Conservation (phyloP, 2,797 vertebrate genomes). For the Prunella strophiata region DNA sequence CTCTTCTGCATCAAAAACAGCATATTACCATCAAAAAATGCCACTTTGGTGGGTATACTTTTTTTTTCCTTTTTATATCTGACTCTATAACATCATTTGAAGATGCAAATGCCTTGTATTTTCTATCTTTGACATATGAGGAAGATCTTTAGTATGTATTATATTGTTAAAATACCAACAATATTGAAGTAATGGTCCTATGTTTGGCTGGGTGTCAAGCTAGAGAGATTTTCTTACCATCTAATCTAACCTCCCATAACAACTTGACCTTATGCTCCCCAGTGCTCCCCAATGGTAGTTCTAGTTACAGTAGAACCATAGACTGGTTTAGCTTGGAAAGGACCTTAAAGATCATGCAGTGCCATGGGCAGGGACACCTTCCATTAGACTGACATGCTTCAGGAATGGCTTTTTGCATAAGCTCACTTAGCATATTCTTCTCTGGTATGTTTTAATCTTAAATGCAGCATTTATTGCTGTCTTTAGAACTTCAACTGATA, state of each 20-base stretch:
- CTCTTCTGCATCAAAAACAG: constrained; percentile 85
- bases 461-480: background rate
- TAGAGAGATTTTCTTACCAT: background rate
- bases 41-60: constrained; percentile 82
- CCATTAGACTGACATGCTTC: background rate
- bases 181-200: background rate
- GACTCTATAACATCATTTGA: background rate
- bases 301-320: background rate
- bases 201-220: background rate
- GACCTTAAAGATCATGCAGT: background rate
- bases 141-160: background rate
- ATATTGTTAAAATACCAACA: background rate
- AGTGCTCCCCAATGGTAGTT: background rate
- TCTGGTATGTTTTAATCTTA: background rate
- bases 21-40: constrained; percentile 75
- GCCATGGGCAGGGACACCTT: background rate
- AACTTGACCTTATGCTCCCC: background rate
- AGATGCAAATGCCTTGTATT: background rate
- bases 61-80: background rate
- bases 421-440: background rate
- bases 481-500: background rate
- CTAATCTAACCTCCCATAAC: background rate
- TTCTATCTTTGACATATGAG: background rate
- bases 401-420: background rate
- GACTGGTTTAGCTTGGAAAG: background rate